A percentile compares a stretch with the other conserved stretches of the same genome.
phyloP scores from a whole-genome alignment of 2,797 vertebrate genomes.

The Microctenopoma lineatum region DNA sequence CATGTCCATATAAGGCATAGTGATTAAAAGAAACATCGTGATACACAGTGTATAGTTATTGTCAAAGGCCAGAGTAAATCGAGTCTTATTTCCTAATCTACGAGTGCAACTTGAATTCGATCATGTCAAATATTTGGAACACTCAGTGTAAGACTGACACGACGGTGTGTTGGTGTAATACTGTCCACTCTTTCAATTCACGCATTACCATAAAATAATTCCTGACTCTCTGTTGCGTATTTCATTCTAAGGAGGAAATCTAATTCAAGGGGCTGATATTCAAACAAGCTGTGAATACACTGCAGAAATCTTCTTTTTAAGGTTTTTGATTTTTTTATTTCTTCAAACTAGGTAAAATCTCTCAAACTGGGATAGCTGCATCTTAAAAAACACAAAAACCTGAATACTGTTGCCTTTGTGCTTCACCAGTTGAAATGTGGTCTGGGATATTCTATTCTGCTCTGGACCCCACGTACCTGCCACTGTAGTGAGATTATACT shows the following conservation, averaged over 20 bases:
- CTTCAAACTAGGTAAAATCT: not conserved
- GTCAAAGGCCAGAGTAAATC: conserved; percentile 32
- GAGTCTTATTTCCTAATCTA: conserved; percentile 25
- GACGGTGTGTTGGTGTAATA: not conserved
- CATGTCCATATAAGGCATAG: conserved; percentile 69
- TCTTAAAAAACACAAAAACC: not conserved
- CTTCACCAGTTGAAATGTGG: not conserved
- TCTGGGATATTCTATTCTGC: no score
- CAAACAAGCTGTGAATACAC: not conserved
- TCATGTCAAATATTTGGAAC: conserved; percentile 42
- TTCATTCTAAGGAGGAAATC: conserved; percentile 1
- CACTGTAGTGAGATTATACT: not conserved
- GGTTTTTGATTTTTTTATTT: not conserved
- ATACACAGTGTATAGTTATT: conserved; percentile 37
- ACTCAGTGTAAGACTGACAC: conserved; percentile 4
- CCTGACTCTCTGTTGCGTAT: not conserved
- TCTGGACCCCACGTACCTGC: not conserved
- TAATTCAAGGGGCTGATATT: not conserved
- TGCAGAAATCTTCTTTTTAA: not conserved
- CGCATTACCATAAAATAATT: conserved; percentile 3
- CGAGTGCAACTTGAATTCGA: conserved; percentile 49
- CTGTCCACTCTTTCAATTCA: conserved; percentile 37
- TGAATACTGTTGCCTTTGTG: not conserved
- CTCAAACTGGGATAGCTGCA: not conserved
- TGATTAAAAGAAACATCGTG: conserved; percentile 45